Evolutionary conservation across 92 coral and sea anemone species (phyloP), one percentile per base, ranked within the genome.

Genomic region (Bergia puertoricense): DNA sequence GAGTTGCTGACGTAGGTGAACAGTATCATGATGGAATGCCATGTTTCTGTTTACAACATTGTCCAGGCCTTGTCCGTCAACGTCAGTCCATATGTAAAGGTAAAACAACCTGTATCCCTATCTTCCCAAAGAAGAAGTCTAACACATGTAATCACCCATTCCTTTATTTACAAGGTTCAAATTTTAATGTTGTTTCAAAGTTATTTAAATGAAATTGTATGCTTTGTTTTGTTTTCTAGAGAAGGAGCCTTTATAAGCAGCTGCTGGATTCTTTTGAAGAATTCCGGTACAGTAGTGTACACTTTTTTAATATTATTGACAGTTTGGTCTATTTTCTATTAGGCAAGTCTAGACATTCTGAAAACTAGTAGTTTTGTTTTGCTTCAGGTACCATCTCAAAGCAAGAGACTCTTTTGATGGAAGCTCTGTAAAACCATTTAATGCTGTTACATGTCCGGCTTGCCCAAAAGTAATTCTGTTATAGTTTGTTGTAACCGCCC

Each of bases 181-280:
- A 74, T 36, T 40, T 11, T 76, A 76, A 42, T 11, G n/a, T 14
- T 7, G 36, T n/a, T 76, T 42, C 37, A 76, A 14, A 7, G 48
- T 48, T 54, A 13, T 79, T 50, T 50, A 43, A 48, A 56, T 43
- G 48, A 79, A 51, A 57, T 14, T 84, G 46, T 75, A 40, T 77
- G 51, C 38, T 69, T 74, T 54, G 46, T 72, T 89, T 59, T 66
- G 77, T 11, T 85, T 76, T 74, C 9, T 79, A 92, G 94, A 86
- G 42, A 54, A 90, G 88, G 79, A 88, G 81, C 56, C 40, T 90
- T 39, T 92, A 92, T 72, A 91, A 90, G 73, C 91, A 88, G 83
- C 86, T 92, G n/a, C 62, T 92, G 73, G 93, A 92, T 76, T 87
- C 90, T 77, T 92, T 90, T 88, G 94, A 92, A 88, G 93, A 90